These are phyloP conservation scores for Cyclina sinensis DNA, from an alignment of 1,140 invertebrate species.

Conservation along the genomic window DNA sequence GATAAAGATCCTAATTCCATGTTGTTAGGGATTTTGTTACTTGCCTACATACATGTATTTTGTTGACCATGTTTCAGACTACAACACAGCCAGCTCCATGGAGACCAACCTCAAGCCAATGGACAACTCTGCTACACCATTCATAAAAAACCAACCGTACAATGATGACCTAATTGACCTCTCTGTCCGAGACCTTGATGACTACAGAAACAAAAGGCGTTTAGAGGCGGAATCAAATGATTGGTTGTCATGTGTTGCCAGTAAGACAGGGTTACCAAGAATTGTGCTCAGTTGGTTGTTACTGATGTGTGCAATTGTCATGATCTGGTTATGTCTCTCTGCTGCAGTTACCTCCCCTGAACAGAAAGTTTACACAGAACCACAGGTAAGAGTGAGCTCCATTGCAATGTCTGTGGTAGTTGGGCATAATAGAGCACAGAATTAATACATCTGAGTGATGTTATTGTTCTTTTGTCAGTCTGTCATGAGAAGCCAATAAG, in stretches of 20 bases:
- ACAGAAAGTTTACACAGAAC: conserved; percentile 69
- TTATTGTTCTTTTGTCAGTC: no score
- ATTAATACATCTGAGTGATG: no score
- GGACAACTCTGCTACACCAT: conserved; percentile 81
- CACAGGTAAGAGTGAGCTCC: conserved; percentile 76
- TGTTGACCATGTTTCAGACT: conserved; percentile 61
- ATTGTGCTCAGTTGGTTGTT: conserved; percentile 87
- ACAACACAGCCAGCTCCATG: conserved; percentile 76
- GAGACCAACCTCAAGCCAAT: conserved; percentile 80
- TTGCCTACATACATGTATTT: neutral
- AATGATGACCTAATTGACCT: conserved; percentile 68
- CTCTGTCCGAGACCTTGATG: conserved; percentile 56
- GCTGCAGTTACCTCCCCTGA: conserved; percentile 84
- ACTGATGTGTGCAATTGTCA: conserved; percentile 86
- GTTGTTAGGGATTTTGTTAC: no score
- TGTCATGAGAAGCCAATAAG: no score
- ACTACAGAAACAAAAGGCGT: conserved; percentile 7
- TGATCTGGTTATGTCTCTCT: conserved; percentile 88
- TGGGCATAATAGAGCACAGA: no score
- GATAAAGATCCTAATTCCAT: no score
- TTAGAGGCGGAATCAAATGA: conserved; percentile 73
- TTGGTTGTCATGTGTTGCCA: conserved; percentile 88
- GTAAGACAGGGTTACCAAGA: conserved; percentile 88
- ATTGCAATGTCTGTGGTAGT: no score
- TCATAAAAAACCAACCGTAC: conserved; percentile 76